A percentile compares a stretch with the other conserved stretches of the same genome.
Evolutionary conservation across 92 coral and sea anemone species (phyloP).

Genomic region (Parazoanthus swiftii): DNA sequence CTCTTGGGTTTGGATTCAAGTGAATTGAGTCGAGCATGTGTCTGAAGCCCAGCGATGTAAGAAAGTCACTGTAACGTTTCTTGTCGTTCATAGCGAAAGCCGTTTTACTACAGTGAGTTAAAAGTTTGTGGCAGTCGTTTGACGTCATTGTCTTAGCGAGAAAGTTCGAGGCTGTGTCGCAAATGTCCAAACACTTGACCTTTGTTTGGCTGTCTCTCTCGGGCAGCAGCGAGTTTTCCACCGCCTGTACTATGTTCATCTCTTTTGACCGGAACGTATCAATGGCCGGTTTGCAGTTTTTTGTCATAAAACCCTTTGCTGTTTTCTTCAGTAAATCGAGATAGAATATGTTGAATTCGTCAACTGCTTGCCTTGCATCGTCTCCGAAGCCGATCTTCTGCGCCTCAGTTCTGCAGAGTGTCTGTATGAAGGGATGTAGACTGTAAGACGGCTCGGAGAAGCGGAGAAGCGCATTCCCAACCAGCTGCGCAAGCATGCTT

Average conservation of each 20-base stretch:
- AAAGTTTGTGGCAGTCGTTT: constrained; percentile 38
- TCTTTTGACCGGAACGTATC: constrained; percentile 27
- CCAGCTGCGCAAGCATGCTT: constrained; percentile 36
- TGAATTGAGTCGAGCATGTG: constrained; percentile 49
- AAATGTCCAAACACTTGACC: constrained; percentile 51
- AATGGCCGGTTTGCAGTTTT: constrained; percentile 41
- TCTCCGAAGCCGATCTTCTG: constrained; percentile 27
- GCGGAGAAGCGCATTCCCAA: constrained; percentile 60
- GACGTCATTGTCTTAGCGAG: constrained; percentile 54
- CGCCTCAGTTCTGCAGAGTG: constrained; percentile 58
- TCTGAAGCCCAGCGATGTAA: constrained; percentile 53
- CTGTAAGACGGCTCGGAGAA: constrained; percentile 53
- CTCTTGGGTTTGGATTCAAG: constrained; percentile 36
- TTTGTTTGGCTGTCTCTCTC: constrained; percentile 26
- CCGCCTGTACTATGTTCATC: constrained; percentile 53
- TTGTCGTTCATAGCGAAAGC: constrained; percentile 37
- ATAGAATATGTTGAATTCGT: constrained; percentile 24
- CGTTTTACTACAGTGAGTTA: constrained; percentile 25
- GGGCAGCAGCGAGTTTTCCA: constrained; percentile 18
- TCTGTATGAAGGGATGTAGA: constrained; percentile 70
- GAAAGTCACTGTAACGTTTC: constrained; percentile 50
- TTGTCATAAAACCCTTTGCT: constrained; percentile 48
- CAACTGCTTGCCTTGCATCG: constrained; percentile 41
- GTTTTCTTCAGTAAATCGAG: constrained; percentile 38
- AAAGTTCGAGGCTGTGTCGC: constrained; percentile 40